These are phyloP conservation scores for Rhyacichthys aspro DNA, from an alignment of 2,797 vertebrate genomes.

Conservation along the genomic window DNA sequence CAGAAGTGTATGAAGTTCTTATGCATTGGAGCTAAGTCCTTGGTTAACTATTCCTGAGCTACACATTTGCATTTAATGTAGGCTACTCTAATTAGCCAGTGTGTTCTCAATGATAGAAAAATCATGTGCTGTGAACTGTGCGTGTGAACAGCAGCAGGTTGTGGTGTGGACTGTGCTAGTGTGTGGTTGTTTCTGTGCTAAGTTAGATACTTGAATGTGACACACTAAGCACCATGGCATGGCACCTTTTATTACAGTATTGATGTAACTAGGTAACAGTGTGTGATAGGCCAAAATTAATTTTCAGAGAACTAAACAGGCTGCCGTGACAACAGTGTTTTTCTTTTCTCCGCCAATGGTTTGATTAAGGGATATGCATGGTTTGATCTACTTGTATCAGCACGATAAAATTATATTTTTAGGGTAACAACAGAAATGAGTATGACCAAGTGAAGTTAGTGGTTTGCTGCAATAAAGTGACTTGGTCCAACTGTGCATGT, in stretches of 20 bases:
- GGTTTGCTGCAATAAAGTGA: conserved; percentile 21
- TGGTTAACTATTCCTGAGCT: too few relatives aligned
- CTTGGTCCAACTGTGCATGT: conserved; percentile 13
- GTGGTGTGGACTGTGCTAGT: conserved; percentile 39
- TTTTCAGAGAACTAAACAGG: not conserved
- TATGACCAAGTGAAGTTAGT: conserved; percentile 1
- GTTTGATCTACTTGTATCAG: too few relatives aligned
- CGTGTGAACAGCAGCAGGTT: conserved; percentile 47
- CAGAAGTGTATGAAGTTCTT: too few relatives aligned
- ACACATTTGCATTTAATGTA: too few relatives aligned
- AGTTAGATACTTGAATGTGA: conserved; percentile 34
- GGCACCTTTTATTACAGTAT: conserved; percentile 44
- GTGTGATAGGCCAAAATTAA: not conserved
- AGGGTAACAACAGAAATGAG: too few relatives aligned
- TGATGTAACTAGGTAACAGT: conserved; percentile 48
- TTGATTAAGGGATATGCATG: too few relatives aligned
- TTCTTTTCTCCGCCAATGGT: not conserved
- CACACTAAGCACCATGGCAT: conserved; percentile 1
- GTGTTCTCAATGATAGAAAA: conserved; percentile 43
- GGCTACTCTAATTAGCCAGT: too few relatives aligned
- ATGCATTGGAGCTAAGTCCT: too few relatives aligned
- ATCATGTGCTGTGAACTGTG: conserved; percentile 25
- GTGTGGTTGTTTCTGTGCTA: conserved; percentile 23
- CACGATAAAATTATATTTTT: too few relatives aligned
- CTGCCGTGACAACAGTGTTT: not conserved